Evolutionary conservation across 2,888 invertebrate genomes (phyloP).

Genomic region (Rhagophthalmus giganteus): DNA sequence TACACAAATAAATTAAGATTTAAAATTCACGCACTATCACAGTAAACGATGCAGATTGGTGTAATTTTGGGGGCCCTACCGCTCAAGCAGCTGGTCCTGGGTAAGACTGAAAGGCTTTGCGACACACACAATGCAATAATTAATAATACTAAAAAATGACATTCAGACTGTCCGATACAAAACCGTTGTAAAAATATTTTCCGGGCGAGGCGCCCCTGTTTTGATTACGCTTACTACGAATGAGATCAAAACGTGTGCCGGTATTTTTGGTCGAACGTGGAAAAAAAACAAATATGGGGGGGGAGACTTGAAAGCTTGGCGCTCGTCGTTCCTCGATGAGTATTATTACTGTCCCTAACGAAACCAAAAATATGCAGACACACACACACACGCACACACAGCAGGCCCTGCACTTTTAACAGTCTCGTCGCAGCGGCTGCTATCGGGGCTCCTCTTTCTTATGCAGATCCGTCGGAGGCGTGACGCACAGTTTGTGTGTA

Average conservation of each 20-base stretch:
- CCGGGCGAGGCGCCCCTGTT: constrained; percentile 31
- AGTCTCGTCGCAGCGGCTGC: constrained; percentile 38
- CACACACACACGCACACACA: constrained; percentile 18
- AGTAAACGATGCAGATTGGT: constrained; percentile 14
- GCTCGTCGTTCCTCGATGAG: too few species aligned
- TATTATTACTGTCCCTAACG: constrained; percentile 7
- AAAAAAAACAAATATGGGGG: too few species aligned
- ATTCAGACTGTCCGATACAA: constrained; percentile 42
- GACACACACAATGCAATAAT: constrained; percentile 38
- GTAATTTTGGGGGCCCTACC: constrained; percentile 12
- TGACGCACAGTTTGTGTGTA: constrained; percentile 58
- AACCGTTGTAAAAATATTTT: constrained; percentile 51
- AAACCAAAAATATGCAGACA: constrained; percentile 24
- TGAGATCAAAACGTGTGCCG: constrained; percentile 30
- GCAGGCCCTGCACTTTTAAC: constrained; percentile 12
- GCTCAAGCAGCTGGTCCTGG: constrained; percentile 23
- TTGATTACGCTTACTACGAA: constrained; percentile 30
- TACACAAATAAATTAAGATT: not conserved
- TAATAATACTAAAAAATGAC: constrained; percentile 37
- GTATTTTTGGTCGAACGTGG: constrained; percentile 21
- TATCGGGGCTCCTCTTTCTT: constrained; percentile 67
- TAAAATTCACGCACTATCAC: constrained; percentile 17
- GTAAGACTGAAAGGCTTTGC: constrained; percentile 28
- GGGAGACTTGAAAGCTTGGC: constrained; percentile 16
- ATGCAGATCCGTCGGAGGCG: constrained; percentile 63